Evolutionary conservation across 2,113 vertebrate species (phyloP), one percentile per base, ranked within the genome.

Genomic region (Brachyistius frenatus): DNA sequence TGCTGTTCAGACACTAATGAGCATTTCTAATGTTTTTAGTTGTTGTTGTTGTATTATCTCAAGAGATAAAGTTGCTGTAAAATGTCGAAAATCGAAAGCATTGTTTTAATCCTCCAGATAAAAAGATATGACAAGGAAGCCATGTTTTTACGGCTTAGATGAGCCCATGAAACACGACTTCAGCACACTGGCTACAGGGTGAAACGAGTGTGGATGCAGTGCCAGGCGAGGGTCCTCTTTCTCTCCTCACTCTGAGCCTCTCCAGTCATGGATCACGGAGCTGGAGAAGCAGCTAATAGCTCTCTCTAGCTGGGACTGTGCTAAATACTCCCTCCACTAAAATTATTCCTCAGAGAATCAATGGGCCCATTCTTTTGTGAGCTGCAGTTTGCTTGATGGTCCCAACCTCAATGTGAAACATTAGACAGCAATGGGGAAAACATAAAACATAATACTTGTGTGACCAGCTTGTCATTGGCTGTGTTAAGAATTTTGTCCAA

Each of bases 381-480:
- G 92, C 93, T 81, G 89, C 85, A 90, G 94, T 94, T 94, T 94
- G 92, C 92, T 93, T 82, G 90, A 94, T 89, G 93, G 92, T 92
- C 92, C 92, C 93, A 91, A 94, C 93, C 93, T 94, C 91, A 85
- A 93, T 92, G 93, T 94, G 94, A 94, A 95, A 95, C 94, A 92
- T 93, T 94, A 95, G 93, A 95, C 93, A 94, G 93, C 93, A 90
- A 94, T 93, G 93, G 94, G 93, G 93, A 94, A 93, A 94, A 95
- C 93, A 95, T 95, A 93, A 95, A 94, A 95, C 94, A 95, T 95
- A 95, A 95, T 95, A 95, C 94, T 95, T 95, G 94, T 95, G 94
- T 94, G 94, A 95, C 94, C 94, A 92, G 92, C 91, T 94, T 91
- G 93, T 95, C 94, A 95, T 90, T 94, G 94, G 89, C 90, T 90